Conservation (phyloP, 1,140 invertebrate genomes). For the Heliconius congener region DNA sequence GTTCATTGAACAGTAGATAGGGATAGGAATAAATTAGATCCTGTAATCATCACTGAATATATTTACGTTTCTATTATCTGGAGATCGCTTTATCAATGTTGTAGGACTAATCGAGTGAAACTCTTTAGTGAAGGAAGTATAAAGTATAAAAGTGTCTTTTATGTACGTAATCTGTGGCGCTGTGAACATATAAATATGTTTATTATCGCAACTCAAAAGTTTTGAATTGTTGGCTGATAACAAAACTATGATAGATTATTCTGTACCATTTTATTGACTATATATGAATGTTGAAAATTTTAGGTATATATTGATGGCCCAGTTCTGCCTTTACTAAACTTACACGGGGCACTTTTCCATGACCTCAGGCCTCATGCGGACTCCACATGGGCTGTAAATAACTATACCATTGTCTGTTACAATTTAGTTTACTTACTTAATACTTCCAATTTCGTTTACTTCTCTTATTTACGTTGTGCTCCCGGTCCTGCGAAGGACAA, state of each 20-base stretch:
- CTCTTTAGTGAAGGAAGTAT: not conserved
- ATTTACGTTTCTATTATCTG: slow-evolving; percentile 1
- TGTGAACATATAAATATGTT: not conserved
- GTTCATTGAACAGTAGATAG: slow-evolving; percentile 23
- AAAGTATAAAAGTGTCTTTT: not conserved
- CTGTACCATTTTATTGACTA: no score
- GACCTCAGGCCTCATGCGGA: no score
- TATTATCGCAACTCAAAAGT: no score
- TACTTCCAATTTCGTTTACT: not conserved
- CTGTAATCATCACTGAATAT: slow-evolving; percentile 16
- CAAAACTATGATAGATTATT: no score
- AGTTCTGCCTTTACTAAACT: no score
- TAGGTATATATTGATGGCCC: no score
- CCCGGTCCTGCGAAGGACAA: not conserved
- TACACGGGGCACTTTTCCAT: no score
- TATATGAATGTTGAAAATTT: no score
- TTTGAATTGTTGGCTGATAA: no score
- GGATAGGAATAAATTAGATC: slow-evolving; percentile 27
- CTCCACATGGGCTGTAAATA: not conserved
- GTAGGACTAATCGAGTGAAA: slow-evolving; percentile 6
- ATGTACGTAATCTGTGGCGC: not conserved
- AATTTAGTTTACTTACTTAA: not conserved
- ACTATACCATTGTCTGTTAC: not conserved
- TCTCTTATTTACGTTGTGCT: not conserved
- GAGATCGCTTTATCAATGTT: slow-evolving; percentile 12